A percentile compares a stretch with the other conserved stretches of the same genome.
These are phyloP conservation scores for Liasis olivaceus DNA, from an alignment of 2,797 vertebrate species.

Conservation along the genomic window DNA sequence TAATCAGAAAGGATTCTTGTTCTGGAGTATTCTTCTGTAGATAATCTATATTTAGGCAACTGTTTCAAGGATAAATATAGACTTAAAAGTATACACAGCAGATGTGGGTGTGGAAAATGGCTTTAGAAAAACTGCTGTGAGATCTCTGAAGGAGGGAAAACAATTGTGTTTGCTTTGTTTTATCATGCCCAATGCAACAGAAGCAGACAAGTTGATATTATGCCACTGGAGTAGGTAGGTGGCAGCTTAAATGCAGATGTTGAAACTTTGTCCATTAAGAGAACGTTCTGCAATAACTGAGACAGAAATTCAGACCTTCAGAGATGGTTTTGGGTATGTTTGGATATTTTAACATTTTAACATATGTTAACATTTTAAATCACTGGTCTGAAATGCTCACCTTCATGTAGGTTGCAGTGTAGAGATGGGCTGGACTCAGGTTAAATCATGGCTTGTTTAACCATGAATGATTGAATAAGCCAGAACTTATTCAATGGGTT, in stretches of 20 bases:
- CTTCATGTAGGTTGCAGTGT: background rate
- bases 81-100: background rate
- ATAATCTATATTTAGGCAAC: constrained; percentile 17
- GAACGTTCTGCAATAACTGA: background rate
- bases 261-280: constrained; percentile 16
- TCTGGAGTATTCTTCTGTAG: background rate
- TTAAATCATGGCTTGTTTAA: background rate
- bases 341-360: constrained; percentile 20
- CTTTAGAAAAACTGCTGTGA: background rate
- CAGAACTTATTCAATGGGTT: background rate
- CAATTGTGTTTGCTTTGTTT: background rate
- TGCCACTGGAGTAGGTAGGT: constrained; percentile 9
- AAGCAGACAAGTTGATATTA: constrained; percentile 30
- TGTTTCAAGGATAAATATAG: constrained; percentile 17
- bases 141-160: background rate
- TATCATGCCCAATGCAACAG: background rate
- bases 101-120: background rate
- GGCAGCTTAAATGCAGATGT: constrained; percentile 36
- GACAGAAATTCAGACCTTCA: background rate
- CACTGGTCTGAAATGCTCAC: background rate
- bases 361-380: constrained; percentile 18
- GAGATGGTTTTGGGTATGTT: background rate
- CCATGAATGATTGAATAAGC: background rate
- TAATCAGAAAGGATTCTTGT: constrained; percentile 30
- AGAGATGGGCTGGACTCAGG: background rate